Evolutionary conservation across 2,113 vertebrate species (phyloP).

Genomic region (Tyto alba): DNA sequence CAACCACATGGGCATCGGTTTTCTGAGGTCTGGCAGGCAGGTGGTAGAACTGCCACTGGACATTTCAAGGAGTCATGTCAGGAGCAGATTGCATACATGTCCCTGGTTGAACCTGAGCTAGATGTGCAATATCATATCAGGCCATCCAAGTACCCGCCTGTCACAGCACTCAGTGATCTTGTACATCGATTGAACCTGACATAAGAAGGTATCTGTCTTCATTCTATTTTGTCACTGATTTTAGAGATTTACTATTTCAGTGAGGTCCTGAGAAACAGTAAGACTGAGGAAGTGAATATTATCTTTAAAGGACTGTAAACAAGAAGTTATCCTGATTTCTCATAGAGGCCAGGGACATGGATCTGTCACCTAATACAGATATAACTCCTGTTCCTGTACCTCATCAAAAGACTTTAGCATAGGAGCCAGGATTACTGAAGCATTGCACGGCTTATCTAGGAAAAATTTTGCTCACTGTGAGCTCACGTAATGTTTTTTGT

Average conservation of each 20-base stretch:
- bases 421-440: not conserved
- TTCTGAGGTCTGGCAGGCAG: not conserved
- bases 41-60: not conserved
- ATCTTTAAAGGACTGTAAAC: not conserved
- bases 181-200: not conserved
- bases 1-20: not conserved
- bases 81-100: not conserved
- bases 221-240: not conserved
- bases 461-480: not conserved
- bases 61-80: not conserved
- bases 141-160: no score
- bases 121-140: not conserved
- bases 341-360: not conserved
- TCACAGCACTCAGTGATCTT: not conserved
- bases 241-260: not conserved
- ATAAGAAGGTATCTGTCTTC: not conserved
- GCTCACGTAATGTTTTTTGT: not conserved
- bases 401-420: not conserved
- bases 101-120: accelerated
- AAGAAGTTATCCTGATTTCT: not conserved
- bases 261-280: not conserved
- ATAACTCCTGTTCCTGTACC: not conserved
- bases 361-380: not conserved
- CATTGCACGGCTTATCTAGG: not conserved
- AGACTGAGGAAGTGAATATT: not conserved